A percentile compares a stretch with the other conserved stretches of the same genome.
Evolutionary conservation across 2,888 invertebrate species (phyloP).

Genomic region (Arrhopalites spinosus): DNA sequence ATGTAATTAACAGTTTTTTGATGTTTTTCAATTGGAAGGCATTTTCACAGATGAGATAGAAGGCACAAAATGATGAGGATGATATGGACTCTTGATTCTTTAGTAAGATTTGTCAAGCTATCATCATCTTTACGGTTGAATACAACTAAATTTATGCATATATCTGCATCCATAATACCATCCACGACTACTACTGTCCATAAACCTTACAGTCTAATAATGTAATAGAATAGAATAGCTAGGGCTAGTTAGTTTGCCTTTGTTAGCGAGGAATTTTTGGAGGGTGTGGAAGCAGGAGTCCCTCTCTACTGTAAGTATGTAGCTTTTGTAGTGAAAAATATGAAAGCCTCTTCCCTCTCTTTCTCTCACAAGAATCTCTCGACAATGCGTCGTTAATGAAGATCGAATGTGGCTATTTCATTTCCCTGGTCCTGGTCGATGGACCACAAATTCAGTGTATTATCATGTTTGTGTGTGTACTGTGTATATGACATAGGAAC

Average conservation of each 20-base stretch:
- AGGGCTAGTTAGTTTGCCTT: constrained; percentile 10
- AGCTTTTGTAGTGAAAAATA: no score
- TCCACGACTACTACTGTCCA: no score
- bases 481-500: constrained; percentile 1
- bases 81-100: no score
- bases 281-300: constrained; percentile 35
- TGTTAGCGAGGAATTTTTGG: constrained; percentile 2
- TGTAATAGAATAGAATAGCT: background rate
- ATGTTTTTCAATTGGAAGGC: constrained; percentile 24
- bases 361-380: constrained; percentile 28
- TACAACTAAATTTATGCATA: no score
- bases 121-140: no score
- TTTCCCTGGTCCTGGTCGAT: constrained; percentile 32
- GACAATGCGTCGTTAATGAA: constrained; percentile 55
- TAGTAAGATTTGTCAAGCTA: no score
- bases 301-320: constrained; percentile 44
- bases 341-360: constrained; percentile 19
- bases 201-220: no score
- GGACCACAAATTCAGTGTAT: constrained; percentile 16
- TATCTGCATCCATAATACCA: no score
- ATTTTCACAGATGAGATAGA: background rate
- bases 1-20: constrained; percentile 19
- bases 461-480: constrained; percentile 8
- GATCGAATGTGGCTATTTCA: constrained; percentile 51
- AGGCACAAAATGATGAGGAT: no score